Evolutionary conservation across 2,888 invertebrate species (phyloP), one percentile per base, ranked within the genome.

Genomic region (Spilosoma lubricipeda): DNA sequence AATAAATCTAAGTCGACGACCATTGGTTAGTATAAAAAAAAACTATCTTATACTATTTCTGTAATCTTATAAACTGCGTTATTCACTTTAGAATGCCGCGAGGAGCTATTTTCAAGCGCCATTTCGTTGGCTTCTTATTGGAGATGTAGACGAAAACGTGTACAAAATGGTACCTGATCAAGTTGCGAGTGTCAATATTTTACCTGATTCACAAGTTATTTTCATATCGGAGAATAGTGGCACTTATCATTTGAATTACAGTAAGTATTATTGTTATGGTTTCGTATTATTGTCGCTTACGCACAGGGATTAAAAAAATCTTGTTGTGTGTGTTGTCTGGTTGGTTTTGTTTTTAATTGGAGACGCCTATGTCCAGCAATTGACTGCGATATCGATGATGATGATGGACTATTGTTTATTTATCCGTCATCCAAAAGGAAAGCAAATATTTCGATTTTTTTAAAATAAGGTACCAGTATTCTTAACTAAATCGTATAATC

Each of bases 121-220:
- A 1, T 93, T 90, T 78, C 91, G 92, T 70, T 95, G 95, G 95
- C 87, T 95, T 56, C 76, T 95, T 0, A 80, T 94, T 18, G 78
- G 79, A 33, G 81, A 82, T 30, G 70, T 75, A 20, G 30, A 65
- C n/a, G 75, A 82, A 45, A 72, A 82, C 42, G 77, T 73, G 3
- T 65, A 77, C n/a, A 76, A 82, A 15, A 80, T 83, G 20, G 78
- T 92, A 65, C 90, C 92, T 20, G 72, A 84, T 65, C 78, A 82
- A 15, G 76, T 92, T 9, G 63, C 75, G 3, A 79, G 88, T 64
- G 81, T 92, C 15, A 85, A 91, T 56, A 83, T 94, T 36, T 85
- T 91, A 23, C 86, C 92, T 23, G 93, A 95, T 75, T 88, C 90
- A 4, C 92, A 94, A 86, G 93, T 92, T 3, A 77, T 88, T 39